These are phyloP conservation scores for Pachydiplax longipennis DNA, from an alignment of 2,888 invertebrate genomes.

Conservation along the genomic window DNA sequence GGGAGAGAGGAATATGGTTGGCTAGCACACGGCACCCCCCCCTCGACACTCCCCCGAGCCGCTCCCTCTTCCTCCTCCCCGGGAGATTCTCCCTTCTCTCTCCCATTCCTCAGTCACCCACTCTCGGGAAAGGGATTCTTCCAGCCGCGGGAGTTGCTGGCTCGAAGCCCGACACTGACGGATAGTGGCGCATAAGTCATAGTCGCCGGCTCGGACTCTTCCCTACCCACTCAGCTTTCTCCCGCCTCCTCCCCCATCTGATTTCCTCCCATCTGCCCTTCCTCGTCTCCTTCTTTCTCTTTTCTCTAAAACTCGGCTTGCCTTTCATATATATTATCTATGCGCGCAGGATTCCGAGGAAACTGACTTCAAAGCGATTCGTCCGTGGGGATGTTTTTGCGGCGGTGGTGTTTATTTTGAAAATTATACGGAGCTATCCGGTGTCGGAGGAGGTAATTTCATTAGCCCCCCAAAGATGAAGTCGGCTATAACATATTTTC, in stretches of 20 bases:
- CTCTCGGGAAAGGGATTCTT: constrained; percentile 34
- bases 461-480: too few relatives aligned
- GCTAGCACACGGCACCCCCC: neutral
- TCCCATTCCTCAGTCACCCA: constrained; percentile 15
- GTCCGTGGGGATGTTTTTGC: too few relatives aligned
- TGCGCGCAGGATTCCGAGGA: too few relatives aligned
- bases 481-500: too few relatives aligned
- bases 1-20: constrained; percentile 18
- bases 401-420: too few relatives aligned
- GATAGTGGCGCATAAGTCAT: constrained; percentile 41
- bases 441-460: too few relatives aligned
- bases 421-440: too few relatives aligned
- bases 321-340: neutral
- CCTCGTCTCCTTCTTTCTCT: neutral
- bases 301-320: neutral
- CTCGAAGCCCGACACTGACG: constrained; percentile 44
- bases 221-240: neutral
- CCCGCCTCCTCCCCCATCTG: neutral
- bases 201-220: constrained; percentile 37
- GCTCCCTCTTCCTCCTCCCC: neutral
- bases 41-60: neutral
- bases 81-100: neutral
- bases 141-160: constrained; percentile 44
- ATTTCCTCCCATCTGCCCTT: neutral
- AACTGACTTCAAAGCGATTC: too few relatives aligned